Evolutionary conservation across 2,888 invertebrate genomes (phyloP).

Genomic region (Hanleya hanleyi): DNA sequence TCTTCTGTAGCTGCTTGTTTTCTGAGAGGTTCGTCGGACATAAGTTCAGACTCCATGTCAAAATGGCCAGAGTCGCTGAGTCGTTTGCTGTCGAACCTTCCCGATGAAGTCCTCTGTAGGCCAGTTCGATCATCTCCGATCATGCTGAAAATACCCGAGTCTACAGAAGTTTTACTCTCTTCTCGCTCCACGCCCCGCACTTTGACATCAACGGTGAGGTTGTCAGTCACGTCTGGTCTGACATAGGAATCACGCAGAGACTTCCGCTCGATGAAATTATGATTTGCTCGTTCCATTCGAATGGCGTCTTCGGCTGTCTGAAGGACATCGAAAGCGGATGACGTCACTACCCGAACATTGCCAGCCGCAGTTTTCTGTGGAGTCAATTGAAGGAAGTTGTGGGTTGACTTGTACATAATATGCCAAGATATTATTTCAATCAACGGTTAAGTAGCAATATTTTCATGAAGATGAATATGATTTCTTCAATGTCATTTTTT

Average conservation of each 20-base stretch:
- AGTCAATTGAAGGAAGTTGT: slow-evolving; percentile 1
- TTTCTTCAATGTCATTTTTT: too few species aligned
- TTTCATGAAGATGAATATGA: too few species aligned
- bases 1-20: not conserved
- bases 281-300: slow-evolving; percentile 30
- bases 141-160: slow-evolving; percentile 2
- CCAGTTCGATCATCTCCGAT: not conserved
- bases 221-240: not conserved
- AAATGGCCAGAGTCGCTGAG: not conserved
- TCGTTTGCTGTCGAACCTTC: not conserved
- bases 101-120: not conserved
- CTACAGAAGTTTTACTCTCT: not conserved
- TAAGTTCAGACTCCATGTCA: not conserved
- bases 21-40: not conserved
- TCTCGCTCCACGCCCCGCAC: not conserved
- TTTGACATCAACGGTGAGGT: not conserved
- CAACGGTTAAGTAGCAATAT: too few species aligned
- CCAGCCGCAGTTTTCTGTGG: slow-evolving; percentile 54
- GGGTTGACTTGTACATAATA: too few species aligned
- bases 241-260: not conserved
- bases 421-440: too few species aligned
- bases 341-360: slow-evolving; percentile 53
- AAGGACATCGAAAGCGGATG: slow-evolving; percentile 54
- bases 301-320: slow-evolving; percentile 50
- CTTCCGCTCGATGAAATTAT: not conserved